Evolutionary conservation across 2,888 invertebrate species (phyloP).

Genomic region (Parnassius apollo): DNA sequence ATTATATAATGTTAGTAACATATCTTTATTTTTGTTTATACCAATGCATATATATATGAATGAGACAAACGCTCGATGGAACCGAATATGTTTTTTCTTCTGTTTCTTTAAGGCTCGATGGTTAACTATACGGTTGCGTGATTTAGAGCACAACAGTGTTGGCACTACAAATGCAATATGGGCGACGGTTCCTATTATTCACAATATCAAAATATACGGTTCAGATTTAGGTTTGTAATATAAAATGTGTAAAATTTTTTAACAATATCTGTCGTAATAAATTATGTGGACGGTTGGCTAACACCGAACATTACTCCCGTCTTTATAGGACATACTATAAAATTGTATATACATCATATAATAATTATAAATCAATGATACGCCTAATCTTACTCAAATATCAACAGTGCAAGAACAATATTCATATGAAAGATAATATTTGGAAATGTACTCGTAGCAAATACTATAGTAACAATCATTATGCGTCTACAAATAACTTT

Average conservation of each 20-base stretch:
- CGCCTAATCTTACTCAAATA: background rate
- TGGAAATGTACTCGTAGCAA: background rate
- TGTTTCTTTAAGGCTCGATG: no score
- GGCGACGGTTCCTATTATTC: background rate
- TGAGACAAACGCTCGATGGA: no score
- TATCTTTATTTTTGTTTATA: no score
- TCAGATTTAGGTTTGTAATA: no score
- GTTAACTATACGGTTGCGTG: no score
- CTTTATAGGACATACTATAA: conserved; percentile 15
- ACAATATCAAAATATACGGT: no score
- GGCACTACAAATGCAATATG: background rate
- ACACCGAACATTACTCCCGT: background rate
- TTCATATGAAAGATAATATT: background rate
- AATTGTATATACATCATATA: conserved; percentile 2
- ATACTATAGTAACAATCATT: conserved; percentile 1
- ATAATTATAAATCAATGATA: background rate
- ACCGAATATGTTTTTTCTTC: no score
- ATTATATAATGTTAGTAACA: no score
- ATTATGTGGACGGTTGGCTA: conserved; percentile 2
- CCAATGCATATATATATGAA: no score
- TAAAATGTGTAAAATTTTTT: conserved; percentile 2
- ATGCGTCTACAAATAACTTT: background rate
- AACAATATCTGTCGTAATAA: background rate
- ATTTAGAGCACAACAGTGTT: no score
- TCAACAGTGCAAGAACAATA: conserved; percentile 2